Base-by-base conservation (phyloP, 2,888 invertebrate species). In the Mycalesis mineus region DNA sequence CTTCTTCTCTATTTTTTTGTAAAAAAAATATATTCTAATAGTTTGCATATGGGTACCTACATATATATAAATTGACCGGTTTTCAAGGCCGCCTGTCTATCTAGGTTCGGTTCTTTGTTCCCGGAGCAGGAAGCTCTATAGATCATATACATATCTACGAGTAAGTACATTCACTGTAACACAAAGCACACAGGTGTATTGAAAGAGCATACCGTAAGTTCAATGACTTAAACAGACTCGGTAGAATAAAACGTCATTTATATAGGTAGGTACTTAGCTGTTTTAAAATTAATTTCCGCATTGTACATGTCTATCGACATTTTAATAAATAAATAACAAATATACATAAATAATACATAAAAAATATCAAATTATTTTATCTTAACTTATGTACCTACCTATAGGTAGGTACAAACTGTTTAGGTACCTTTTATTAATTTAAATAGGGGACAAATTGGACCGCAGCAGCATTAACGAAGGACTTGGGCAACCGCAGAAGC, bases 101-200 rank as follows among this genome's bases (percentile, higher is more conserved):
- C 48, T 13, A 13, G 14, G 14, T 31, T 40, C 31, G 37, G 51
- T 31, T 50, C 57, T 57, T 60, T 60, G 57, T 60, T 28, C 42
- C 29, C 8, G 44, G n/a, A 51, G 15, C 60, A 60, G 60, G 60
- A 60, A 60, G 54, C 57, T 28, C 14, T 37, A 51, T 13, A 28
- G 31, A 31, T 15, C 22, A 50, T 8, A 48, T 31, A 33, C 9
- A 39, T 31, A 29, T 42, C 41, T 48, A 41, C n/a, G n/a, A n/a
- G n/a, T n/a, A 22, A 22, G 22, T 5, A 22, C 44, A 49, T 50
- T 60, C 44, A 57, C 48, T 47, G 29, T 13, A 28, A 22, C n/a
- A 36, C 47, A 48, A 37, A 17, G 33, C 36, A 28, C 33, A 2
- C 36, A 36, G 48, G 1, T 33, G 33, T 33, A 29, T 45, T 45